A percentile compares a stretch with the other conserved stretches of the same genome.
Evolutionary conservation across 64 coral and sea anemone species (phyloP).

Genomic region (Montipora foliosa): DNA sequence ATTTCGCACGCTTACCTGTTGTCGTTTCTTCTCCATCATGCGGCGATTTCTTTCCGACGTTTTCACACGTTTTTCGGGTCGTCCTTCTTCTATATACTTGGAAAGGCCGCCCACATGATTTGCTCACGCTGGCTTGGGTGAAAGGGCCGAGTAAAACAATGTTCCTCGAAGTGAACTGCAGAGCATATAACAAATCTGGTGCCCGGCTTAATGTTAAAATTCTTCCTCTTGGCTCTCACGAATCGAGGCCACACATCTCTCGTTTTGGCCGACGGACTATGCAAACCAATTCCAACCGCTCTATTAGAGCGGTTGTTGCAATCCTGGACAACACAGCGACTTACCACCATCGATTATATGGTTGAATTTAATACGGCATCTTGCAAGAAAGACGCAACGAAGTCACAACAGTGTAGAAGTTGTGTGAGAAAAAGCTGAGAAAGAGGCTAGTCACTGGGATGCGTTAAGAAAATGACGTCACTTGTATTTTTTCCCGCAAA

Average conservation of each 20-base stretch:
- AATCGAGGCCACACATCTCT: background rate
- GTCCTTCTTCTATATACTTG: slow-evolving; percentile 3
- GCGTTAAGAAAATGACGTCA: background rate
- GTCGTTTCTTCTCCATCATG: slow-evolving; percentile 3
- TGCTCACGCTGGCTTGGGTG: slow-evolving; percentile 6
- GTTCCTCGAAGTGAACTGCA: background rate
- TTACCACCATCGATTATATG: background rate
- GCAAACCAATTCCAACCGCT: slow-evolving; percentile 3
- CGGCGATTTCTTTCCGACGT: background rate
- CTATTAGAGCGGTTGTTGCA: background rate
- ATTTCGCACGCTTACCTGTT: background rate
- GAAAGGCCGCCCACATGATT: background rate
- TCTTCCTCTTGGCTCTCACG: background rate
- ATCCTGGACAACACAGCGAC: slow-evolving; percentile 5
- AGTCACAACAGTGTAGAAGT: background rate
- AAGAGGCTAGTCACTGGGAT: background rate
- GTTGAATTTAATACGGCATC: background rate
- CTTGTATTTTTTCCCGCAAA: background rate
- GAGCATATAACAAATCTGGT: background rate
- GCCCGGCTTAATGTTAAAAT: background rate
- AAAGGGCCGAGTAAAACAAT: slow-evolving; percentile 12
- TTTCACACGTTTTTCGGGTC: background rate
- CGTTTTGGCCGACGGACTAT: background rate
- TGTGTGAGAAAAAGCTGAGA: background rate
- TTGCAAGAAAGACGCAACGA: background rate